Conservation (phyloP, 2,113 vertebrate species). For the Hystrix brachyura region DNA sequence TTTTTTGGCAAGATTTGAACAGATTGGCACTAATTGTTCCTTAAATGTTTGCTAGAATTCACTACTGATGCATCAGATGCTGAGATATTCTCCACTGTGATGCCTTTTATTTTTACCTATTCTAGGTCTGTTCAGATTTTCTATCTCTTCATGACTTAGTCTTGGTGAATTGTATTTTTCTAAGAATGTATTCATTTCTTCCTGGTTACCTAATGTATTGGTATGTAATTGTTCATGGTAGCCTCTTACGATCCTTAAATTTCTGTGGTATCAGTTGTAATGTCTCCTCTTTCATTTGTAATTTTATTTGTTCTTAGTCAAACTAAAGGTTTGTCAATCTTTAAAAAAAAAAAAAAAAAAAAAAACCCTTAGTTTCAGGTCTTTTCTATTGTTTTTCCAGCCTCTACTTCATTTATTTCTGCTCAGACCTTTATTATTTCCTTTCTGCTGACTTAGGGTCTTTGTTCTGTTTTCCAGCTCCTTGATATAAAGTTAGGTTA, state of each 20-base stretch:
- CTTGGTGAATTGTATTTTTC: too few relatives aligned
- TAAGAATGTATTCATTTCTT: not conserved
- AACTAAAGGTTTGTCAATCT: not conserved
- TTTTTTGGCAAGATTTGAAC: not conserved
- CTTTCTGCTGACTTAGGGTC: not conserved
- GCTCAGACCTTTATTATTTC: slow-evolving; percentile 3
- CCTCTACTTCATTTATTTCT: not conserved
- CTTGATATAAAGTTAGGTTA: not conserved
- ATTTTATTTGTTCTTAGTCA: not conserved
- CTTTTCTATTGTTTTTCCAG: not conserved
- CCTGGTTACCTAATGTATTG: not conserved
- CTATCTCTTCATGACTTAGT: too few relatives aligned
- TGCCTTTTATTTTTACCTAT: not conserved
- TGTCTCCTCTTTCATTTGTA: not conserved
- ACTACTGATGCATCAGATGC: not conserved
- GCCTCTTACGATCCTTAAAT: not conserved
- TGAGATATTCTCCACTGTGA: not conserved
- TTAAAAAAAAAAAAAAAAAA: not conserved
- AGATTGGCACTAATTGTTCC: not conserved
- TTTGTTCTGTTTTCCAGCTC: not conserved
- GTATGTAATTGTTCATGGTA: not conserved
- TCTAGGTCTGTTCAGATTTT: not conserved
- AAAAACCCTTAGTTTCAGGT: not conserved
- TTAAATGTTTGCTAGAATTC: not conserved
- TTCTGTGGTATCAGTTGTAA: not conserved